Evolutionary conservation across 35 echinoderm and acorn worm species (phyloP), one percentile per base, ranked within the genome.

Genomic region (Lytechinus variegatus): DNA sequence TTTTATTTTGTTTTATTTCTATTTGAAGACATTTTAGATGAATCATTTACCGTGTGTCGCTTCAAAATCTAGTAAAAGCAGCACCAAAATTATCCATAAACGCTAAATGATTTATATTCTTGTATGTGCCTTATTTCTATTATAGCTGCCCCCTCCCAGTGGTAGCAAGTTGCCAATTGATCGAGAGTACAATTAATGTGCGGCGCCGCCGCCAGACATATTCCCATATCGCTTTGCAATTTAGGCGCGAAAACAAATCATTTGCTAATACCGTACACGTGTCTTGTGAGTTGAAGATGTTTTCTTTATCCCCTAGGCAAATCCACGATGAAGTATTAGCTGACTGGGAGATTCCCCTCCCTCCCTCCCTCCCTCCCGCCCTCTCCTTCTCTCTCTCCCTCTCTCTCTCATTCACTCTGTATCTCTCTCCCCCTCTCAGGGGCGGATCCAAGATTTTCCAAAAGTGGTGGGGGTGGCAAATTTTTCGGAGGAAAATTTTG

Each of bases 241-340:
- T 79, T 79, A 79, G n/a, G 66, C 66, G 21, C 19, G 66, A 79
- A 79, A 79, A 79, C 66, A 79, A 79, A 79, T 79, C 66, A 79
- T 79, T 16, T 16, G 19, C 16, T 24, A 79, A 79, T 44, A 44
- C 66, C 16, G 3, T 16, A 16, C n/a, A n/a, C 6, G 66, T 79
- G 66, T 79, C 66, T 79, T 7, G 16, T 79, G 66, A 79, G 66
- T 79, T 24, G n/a, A 79, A 79, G 66, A 79, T 79, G 66, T 79
- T 79, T 79, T 79, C 66, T 79, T 8, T 79, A 79, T 79, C n/a
- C 2, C 7, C 66, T 27, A 24, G 21, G 16, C 6, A 79, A 19
- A 79, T 16, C 16, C 14, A 24, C 19, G 21, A 79, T n/a, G 66
- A 79, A 79, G 66, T 16, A 79, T 79, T 79, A 24, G 66, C 66